A percentile compares a stretch with the other conserved stretches of the same genome.
Conservation (phyloP, 2,113 vertebrate genomes). For the Saguinus imperator region DNA sequence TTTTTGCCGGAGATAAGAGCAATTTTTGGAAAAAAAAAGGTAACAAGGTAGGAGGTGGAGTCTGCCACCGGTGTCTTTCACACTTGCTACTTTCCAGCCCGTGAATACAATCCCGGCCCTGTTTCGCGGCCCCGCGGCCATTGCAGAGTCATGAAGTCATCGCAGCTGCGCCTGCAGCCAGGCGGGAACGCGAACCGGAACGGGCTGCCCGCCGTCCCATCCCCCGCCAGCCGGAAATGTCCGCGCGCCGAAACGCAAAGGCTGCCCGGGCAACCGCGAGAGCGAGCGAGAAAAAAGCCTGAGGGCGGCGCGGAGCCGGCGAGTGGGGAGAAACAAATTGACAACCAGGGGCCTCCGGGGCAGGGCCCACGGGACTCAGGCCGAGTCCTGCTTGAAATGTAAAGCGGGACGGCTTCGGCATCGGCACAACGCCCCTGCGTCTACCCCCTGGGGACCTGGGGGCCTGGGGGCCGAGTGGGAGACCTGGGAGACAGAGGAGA, state of each 20-base stretch:
- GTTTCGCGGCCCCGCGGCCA: slow-evolving; percentile 69
- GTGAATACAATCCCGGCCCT: slow-evolving; percentile 80
- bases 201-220: slow-evolving; percentile 69
- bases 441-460: no score
- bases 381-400: slow-evolving; percentile 51
- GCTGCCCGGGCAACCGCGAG: neutral
- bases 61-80: slow-evolving; percentile 75
- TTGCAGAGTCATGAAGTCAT: slow-evolving; percentile 85
- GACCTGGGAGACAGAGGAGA: neutral
- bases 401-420: neutral
- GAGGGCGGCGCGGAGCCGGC: accelerated
- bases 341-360: neutral
- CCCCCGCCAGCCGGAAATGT: slow-evolving; percentile 68
- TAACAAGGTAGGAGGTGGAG: slow-evolving; percentile 70
- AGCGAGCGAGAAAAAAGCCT: neutral
- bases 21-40: slow-evolving; percentile 72
- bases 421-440: no score
- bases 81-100: slow-evolving; percentile 74
- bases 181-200: slow-evolving; percentile 58
- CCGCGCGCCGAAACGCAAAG: slow-evolving; percentile 52
- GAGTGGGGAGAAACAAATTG: neutral
- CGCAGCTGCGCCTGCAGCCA: slow-evolving; percentile 79
- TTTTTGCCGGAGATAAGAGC: slow-evolving; percentile 72
- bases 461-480: neutral
- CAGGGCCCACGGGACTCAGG: neutral